Base-by-base conservation (phyloP, 2,797 vertebrate species). In the Hydrocynus forskahlii region DNA sequence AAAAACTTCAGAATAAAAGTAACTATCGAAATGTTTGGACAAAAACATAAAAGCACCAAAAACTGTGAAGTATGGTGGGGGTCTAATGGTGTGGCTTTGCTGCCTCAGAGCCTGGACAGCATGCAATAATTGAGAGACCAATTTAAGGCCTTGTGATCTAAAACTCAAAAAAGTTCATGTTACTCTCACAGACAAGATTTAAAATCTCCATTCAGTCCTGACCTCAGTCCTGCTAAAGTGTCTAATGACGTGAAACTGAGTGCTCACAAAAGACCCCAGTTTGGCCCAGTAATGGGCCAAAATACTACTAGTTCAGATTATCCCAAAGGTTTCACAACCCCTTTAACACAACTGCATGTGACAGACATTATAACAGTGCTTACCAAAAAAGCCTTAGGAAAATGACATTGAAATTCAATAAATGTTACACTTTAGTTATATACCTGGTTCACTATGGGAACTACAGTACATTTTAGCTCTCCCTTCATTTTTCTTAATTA, bases 321-420 rank as follows among this genome's bases (percentile, higher is more conserved):
- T 38, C 38, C 25, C 29, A 64, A 38, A 10, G 35, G 17, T 9
- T 67, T 67, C 35, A 67, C 38, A 67, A 17, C 35, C 16, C 60
- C 29, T 67, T 40, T n/a, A 40, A 43, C 64, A 67, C 35, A 67
- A 67, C 35, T n/a, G 62, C 43, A n/a, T 19, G 6, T 8, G 63
- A 5, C 29, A 38, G 63, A 17, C 7, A 38, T 38, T 38, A 38
- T 16, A 64, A 8, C 16, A 64, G 52, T 59, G 21, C 17, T 75
- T 75, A 45, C 50, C 52, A 35, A 66, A 68, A 16, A 74, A 10
- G 12, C 35, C 38, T 74, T 67, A 74, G 50, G 50, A 66, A 73
- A 57, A 64, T 29, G 48, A 80, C 45, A 35, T 7, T 66, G 9
- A 5, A 60, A 60, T 60, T 29, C 23, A 29, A 35, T 29, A 29